A percentile compares a stretch with the other conserved stretches of the same genome.
phyloP scores from a whole-genome alignment of 1,140 invertebrate species.

The Pseudomyrmex dendroicus region DNA sequence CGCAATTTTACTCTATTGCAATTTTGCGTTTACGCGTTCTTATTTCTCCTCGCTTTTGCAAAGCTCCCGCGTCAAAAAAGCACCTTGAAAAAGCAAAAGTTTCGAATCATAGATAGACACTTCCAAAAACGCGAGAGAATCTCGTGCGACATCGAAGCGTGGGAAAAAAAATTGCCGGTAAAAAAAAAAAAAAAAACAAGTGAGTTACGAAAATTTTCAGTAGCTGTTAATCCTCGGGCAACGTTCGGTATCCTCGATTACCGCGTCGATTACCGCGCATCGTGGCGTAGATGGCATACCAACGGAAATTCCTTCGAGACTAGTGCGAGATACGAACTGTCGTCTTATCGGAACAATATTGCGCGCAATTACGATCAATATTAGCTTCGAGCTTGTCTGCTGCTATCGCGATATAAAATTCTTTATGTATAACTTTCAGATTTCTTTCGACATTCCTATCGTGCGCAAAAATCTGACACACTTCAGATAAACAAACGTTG shows the following conservation, averaged over 20 bases:
- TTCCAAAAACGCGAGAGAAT: too few species aligned
- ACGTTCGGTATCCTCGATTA: conserved; percentile 56
- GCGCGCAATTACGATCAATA: not conserved
- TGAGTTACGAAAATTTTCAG: conserved; percentile 54
- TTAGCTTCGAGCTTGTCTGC: not conserved
- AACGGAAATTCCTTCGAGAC: conserved; percentile 52
- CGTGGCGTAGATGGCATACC: conserved; percentile 65
- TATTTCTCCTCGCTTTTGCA: not conserved
- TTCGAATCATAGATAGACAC: too few species aligned
- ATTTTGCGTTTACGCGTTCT: not conserved
- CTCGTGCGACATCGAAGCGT: too few species aligned
- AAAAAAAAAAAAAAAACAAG: conserved; percentile 44
- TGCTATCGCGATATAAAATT: not conserved
- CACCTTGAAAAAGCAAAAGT: too few species aligned
- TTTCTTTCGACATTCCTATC: too few species aligned
- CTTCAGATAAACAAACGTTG: too few species aligned
- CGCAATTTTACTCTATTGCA: conserved; percentile 36
- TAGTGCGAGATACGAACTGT: conserved; percentile 61
- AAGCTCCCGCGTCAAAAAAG: too few species aligned
- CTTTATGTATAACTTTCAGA: too few species aligned
- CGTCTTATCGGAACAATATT: conserved; percentile 52
- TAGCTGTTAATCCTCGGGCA: conserved; percentile 58
- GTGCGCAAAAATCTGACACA: too few species aligned
- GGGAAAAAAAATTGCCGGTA: too few species aligned
- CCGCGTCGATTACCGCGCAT: conserved; percentile 58